Base-by-base conservation (phyloP, 2,888 invertebrate genomes). In the Pyralis farinalis region DNA sequence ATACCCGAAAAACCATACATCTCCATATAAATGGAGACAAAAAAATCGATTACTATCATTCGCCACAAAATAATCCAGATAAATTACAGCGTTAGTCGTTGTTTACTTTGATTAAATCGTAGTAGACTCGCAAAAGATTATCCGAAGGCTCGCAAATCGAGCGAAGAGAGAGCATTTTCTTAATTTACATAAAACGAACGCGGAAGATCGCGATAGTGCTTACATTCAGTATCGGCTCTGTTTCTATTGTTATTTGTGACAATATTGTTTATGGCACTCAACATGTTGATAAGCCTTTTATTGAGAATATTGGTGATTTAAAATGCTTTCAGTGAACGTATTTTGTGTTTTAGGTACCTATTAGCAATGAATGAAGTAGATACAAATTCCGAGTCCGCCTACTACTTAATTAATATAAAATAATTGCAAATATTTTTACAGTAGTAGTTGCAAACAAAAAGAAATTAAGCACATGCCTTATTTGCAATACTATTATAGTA, bases 81-180 rank as follows among this genome's bases (percentile, higher is more conserved):
- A 86, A 87, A 88, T 88, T 85, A 87, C 86, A 70, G 71, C 58
- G 61, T 63, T 70, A 64, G 69, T 75, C 79, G 80, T 84, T 88
- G 87, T 87, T 88, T 87, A 81, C 83, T 87, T 84, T 88, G 88
- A 88, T 88, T 88, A 88, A 88, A 87, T 85, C 87, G 87, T 86
- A 86, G 81, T 83, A 80, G 82, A 86, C 85, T 82, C 81, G 73
- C 68, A 75, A 78, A 78, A 86, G 87, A 88, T 88, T 86, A 87
- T 85, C 83, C 61, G 71, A 78, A 81, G 85, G 80, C 76, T 75
- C 78, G 81, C 81, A 83, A 87, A 86, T 85, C 81, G 87, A 80
- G 80, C 81, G 68, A 70, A 73, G 73, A 78, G 76, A 63, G 68
- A 80, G 79, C 67, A 71, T 83, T 84, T 76, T 78, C 81, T 70